Base-by-base conservation (phyloP, 1,140 invertebrate genomes). In the Pachypeltis micranthus region DNA sequence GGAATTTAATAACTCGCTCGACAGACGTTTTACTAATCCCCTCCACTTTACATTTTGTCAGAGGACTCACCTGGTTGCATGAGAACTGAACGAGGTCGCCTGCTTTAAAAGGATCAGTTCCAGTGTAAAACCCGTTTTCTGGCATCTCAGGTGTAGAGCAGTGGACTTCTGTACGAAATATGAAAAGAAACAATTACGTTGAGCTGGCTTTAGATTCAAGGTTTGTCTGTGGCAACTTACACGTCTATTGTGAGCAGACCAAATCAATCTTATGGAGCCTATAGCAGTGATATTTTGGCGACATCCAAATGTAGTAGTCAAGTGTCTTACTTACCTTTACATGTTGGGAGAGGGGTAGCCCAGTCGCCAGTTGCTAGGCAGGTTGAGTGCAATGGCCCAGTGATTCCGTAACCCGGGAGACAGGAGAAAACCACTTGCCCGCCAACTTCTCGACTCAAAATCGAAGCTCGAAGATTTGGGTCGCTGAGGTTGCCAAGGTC, bases 11-110 rank as follows among this genome's bases (percentile, higher is more conserved):
- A n/a, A n/a, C n/a, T n/a, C n/a, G n/a, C n/a, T n/a, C n/a, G n/a
- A n/a, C n/a, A n/a, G n/a, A n/a, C n/a, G 31, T 10, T 10, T 39
- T 39, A 7, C 31, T 16, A 39, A 39, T 10, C 7, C 16, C 16
- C 7, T 39, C 16, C 31, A 39, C 7, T 39, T 39, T 10, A 39
- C 31, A 10, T 7, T 7, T 16, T 39, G 31, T 39, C 7, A 39
- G 16, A 16, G 7, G 7, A 39, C 7, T 4, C 23, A 51, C 47
- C 47, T 59, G 57, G 74, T 89, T 84, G 75, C 91, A 94, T 72
- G 86, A 86, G 76, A 90, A 89, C 71, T 91, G 86, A 19, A 91
- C 81, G 23, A 91, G 81, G 72, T 92, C 88, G 16, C 89, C 88
- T 23, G 86, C 86, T 69, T 86, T 81, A 74, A 87, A 90, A 3